Evolutionary conservation across 2,888 invertebrate genomes (phyloP), one percentile per base, ranked within the genome.

Genomic region (Sturmia bella): DNA sequence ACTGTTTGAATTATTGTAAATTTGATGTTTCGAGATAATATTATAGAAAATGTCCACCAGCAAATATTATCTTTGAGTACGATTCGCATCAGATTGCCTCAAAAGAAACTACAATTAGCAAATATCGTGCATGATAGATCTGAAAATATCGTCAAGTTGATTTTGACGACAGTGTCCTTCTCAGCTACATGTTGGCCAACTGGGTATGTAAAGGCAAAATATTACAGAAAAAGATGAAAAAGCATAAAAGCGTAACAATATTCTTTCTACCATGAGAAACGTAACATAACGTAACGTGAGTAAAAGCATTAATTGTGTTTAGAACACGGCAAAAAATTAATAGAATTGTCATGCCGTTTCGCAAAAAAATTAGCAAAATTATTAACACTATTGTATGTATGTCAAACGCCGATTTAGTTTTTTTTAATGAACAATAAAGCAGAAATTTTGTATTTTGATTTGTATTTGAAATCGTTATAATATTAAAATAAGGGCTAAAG

Each of bases 221-320:
- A 48, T 39, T 41, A 61, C 37, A 15, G 54, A 15, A 50, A 32
- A 52, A 21, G 45, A 68, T 52, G 19, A 7, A 43, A n/a, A 57
- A 50, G 68, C 57, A 68, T 59, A 76, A 37, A 32, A 68, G 7
- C 13, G 6, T 0, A 13, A 19, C 66, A 52, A 15, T 52, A 68
- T 19, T 59, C 59, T 61, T 76, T 61, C 75, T 76, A 76, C 75
- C 68, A 68, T 43, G 32, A 76, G 43, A 41, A 76, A 68, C 66
- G 68, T 59, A 59, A 56, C 41, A 32, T 56, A n/a, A 73, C 52
- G 32, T 32, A 76, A 68, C 66, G 68, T 66, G 15, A 66, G 39
- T 52, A 32, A 68, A 76, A 68, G 59, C 50, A 5, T 41, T 57
- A 59, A 27, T 41, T 45, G 59, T 68, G 41, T 56, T 2, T 4